Conservation (phyloP, 2,888 invertebrate genomes). For the Noctua comes region DNA sequence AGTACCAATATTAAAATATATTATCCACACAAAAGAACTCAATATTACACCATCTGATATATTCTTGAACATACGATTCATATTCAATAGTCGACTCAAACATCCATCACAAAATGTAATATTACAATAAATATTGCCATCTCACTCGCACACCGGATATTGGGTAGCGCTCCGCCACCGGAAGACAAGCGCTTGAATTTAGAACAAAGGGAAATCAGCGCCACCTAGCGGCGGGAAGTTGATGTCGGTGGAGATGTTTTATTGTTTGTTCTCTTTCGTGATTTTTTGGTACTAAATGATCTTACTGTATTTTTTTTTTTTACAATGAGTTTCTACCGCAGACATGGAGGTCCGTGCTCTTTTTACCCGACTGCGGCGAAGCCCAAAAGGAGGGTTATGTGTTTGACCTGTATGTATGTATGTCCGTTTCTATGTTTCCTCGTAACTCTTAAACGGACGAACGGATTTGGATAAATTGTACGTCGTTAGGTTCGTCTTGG, state of each 20-base stretch:
- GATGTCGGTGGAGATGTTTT: slow-evolving; percentile 30
- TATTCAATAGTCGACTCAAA: slow-evolving; percentile 25
- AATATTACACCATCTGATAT: slow-evolving; percentile 20
- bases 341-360: too few species aligned
- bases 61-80: slow-evolving; percentile 32
- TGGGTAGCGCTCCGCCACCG: slow-evolving; percentile 61
- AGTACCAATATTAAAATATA: neutral
- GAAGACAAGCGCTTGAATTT: slow-evolving; percentile 67
- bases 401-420: too few species aligned
- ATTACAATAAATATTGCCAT: slow-evolving; percentile 38
- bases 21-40: neutral
- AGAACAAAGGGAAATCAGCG: slow-evolving; percentile 69
- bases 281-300: neutral
- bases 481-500: too few species aligned
- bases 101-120: slow-evolving; percentile 42
- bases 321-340: too few species aligned
- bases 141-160: slow-evolving; percentile 69
- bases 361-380: too few species aligned
- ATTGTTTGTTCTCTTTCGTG: slow-evolving; percentile 17
- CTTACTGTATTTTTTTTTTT: too few species aligned
- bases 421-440: too few species aligned
- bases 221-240: slow-evolving; percentile 51
- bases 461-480: too few species aligned
- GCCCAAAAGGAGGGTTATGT: too few species aligned
- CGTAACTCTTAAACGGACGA: too few species aligned